These are phyloP conservation scores for Tenualosa ilisha DNA, from an alignment of 2,797 vertebrate species.

Conservation along the genomic window DNA sequence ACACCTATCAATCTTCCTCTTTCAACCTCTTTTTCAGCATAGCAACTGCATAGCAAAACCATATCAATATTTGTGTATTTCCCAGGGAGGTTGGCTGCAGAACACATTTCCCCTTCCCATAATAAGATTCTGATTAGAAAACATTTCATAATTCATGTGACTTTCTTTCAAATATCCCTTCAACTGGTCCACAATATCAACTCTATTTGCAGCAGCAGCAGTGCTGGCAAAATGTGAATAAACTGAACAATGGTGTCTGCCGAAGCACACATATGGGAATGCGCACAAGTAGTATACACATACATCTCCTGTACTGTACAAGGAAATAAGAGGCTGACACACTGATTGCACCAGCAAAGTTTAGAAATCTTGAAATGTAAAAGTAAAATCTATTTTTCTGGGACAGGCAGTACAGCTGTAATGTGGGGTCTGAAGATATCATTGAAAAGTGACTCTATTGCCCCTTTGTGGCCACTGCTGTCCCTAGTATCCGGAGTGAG, in stretches of 20 bases:
- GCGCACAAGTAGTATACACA: background rate
- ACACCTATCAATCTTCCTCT: background rate
- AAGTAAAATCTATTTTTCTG: slow-evolving; percentile 49
- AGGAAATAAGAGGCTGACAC: background rate
- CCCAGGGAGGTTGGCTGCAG: background rate
- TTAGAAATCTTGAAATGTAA: background rate
- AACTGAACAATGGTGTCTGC: background rate
- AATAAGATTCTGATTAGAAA: background rate
- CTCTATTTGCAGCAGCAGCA: background rate
- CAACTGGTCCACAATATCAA: background rate
- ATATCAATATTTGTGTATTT: background rate
- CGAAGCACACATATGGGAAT: background rate
- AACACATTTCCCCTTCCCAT: background rate
- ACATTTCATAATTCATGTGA: background rate
- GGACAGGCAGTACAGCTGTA: slow-evolving; percentile 47
- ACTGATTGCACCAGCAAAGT: background rate
- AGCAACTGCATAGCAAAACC: background rate
- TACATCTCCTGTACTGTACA: background rate
- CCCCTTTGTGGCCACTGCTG: slow-evolving; percentile 40
- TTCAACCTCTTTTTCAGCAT: background rate
- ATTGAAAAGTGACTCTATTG: slow-evolving; percentile 61
- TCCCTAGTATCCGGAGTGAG: slow-evolving; percentile 47
- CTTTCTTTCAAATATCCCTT: background rate
- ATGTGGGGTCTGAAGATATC: slow-evolving; percentile 65
- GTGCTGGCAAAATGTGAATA: background rate